These are phyloP conservation scores for Sebastes itinus DNA, from an alignment of 2,797 vertebrate species.

Conservation along the genomic window DNA sequence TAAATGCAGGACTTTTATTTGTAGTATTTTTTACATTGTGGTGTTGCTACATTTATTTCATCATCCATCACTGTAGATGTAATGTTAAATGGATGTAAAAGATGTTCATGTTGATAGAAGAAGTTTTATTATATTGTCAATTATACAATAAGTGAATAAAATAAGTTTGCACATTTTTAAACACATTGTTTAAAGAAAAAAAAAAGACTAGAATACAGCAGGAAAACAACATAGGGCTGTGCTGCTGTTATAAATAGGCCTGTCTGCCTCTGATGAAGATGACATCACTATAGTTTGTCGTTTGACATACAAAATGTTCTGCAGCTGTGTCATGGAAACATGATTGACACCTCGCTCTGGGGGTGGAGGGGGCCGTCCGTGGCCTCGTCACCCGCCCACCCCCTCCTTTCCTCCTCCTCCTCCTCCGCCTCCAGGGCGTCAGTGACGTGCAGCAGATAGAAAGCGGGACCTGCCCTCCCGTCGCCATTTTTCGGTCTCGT, in stretches of 20 bases:
- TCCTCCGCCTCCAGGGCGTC: constrained; percentile 42
- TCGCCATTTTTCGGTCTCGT: constrained; percentile 83
- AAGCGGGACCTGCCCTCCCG: constrained; percentile 84
- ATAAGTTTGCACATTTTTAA: neutral
- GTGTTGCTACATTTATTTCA: neutral
- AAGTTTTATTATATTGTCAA: too few relatives aligned
- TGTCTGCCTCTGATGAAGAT: neutral
- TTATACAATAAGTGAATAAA: too few relatives aligned
- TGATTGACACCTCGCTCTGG: constrained; percentile 45
- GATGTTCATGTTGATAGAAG: neutral
- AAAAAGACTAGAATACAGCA: rapidly evolving
- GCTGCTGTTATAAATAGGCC: neutral
- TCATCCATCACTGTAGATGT: neutral
- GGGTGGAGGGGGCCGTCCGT: neutral
- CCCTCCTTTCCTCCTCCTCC: neutral
- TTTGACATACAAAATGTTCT: neutral
- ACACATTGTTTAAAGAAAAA: neutral
- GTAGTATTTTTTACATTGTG: neutral
- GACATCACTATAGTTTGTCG: neutral
- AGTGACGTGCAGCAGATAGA: constrained; percentile 68
- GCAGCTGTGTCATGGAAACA: constrained; percentile 42
- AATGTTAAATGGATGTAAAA: neutral
- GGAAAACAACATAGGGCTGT: neutral
- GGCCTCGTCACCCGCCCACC: constrained; percentile 20
- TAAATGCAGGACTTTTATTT: neutral